A percentile compares a stretch with the other conserved stretches of the same genome.
phyloP scores from a whole-genome alignment of 1,140 invertebrate genomes.

The Trichonephila clavipes region DNA sequence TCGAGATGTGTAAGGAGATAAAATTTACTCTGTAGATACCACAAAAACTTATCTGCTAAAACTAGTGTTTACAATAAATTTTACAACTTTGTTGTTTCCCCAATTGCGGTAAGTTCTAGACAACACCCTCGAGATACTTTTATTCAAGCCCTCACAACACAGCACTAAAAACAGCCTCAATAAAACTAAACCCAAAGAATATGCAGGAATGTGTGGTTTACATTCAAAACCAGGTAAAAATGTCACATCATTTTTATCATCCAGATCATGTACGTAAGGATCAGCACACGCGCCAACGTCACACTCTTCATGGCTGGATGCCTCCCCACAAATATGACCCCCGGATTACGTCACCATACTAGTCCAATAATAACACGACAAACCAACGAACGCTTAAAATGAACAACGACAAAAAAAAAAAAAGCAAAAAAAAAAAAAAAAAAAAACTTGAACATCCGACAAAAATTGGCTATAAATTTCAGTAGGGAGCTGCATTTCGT shows the following conservation, averaged over 20 bases:
- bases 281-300: neutral
- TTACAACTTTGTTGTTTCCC: no score
- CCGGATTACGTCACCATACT: conserved; percentile 1
- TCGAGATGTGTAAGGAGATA: no score
- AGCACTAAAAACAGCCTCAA: no score
- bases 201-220: neutral
- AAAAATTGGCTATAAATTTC: conserved; percentile 40
- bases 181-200: neutral
- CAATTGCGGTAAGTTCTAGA: no score
- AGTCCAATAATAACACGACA: conserved; percentile 25
- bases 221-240: neutral
- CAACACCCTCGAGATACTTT: no score
- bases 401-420: neutral
- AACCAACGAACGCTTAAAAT: conserved; percentile 15
- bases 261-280: neutral
- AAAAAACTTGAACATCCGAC: conserved; percentile 11
- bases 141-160: no score
- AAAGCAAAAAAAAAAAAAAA: neutral
- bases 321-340: conserved; percentile 13
- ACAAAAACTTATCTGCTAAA: no score
- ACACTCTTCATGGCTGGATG: conserved; percentile 4
- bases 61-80: no score
- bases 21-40: no score
- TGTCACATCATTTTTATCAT: neutral
- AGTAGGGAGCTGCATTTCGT: neutral